Base-by-base conservation (phyloP, 2,888 invertebrate genomes). In the Zaprionus bogoriensis region DNA sequence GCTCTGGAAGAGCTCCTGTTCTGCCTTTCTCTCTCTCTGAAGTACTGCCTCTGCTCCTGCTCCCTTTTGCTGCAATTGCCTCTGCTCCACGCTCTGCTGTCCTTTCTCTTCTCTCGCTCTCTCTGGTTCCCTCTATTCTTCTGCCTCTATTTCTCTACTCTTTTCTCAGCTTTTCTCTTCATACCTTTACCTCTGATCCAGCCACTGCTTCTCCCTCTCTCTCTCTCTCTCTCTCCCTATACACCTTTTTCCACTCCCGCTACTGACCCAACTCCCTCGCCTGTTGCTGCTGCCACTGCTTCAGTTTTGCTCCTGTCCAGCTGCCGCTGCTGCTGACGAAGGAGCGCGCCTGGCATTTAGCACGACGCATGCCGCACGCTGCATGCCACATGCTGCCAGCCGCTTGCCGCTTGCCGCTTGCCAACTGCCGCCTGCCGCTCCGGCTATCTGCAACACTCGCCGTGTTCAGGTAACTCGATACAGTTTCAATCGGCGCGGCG, bases 401-500 rank as follows among this genome's bases (percentile, higher is more conserved):
- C 30, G 4, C 25, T n/a, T 25, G 25, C 25, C 5, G 30, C 30
- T n/a, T 14, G 14, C 32, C 32, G 3, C 14, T 7, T 1, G 14
- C 32, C 4, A 14, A 6, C 12, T 12, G 50, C 32, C 17, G 28
- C 57, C 47, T 54, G 27, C 9, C 1, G 4, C 1, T 9, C 10
- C 9, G 48, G 47, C 58, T 64, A 51, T 58, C 58, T 66, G 59
- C 66, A 63, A 70, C 70, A 78, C 81, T 70, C 67, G 55, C 46
- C 67, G 72, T 69, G 66, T 73, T 62, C 73, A 63, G 28, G 77
- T 77, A 87, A 83, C 55, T 62, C 63, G 79, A 83, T 82, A 82
- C 77, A 73, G 45, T 87, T 81, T 87, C 87, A 85, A 85, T 70
- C 46, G 84, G 39, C 30, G 20, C 6, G n/a, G 41, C n/a, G 51